Evolutionary conservation across 2,888 invertebrate species (phyloP).

Genomic region (Camponotus fellah): DNA sequence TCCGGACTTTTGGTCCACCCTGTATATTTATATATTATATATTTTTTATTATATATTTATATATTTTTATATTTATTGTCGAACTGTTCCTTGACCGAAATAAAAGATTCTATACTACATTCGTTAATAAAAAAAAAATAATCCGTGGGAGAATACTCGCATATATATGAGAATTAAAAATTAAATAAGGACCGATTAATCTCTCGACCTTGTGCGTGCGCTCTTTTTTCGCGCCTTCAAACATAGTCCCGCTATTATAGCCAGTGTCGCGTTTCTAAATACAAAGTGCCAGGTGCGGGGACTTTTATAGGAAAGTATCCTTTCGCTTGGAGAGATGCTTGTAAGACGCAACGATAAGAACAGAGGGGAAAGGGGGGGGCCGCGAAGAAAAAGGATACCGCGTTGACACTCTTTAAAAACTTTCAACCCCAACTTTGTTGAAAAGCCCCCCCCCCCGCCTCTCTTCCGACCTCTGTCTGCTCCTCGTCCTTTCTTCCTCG

Average conservation of each 20-base stretch:
- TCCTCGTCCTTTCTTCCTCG: conserved; percentile 52
- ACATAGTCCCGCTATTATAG: conserved; percentile 30
- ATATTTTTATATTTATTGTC: neutral
- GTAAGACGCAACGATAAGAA: conserved; percentile 54
- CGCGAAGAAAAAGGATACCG: conserved; percentile 53
- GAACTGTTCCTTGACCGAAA: neutral
- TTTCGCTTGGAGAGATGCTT: conserved; percentile 31
- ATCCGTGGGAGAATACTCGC: neutral
- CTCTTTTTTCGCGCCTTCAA: conserved; percentile 40
- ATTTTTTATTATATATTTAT: no score
- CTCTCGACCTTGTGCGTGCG: conserved; percentile 45
- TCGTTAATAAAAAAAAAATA: neutral
- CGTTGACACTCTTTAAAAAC: conserved; percentile 82
- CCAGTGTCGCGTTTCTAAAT: conserved; percentile 54
- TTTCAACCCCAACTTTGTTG: conserved; percentile 79
- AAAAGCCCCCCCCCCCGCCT: conserved; percentile 74
- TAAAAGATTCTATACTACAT: neutral
- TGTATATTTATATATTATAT: no score
- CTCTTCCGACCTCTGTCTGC: conserved; percentile 54
- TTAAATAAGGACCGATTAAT: neutral
- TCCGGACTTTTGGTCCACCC: no score
- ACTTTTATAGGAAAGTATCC: conserved; percentile 58
- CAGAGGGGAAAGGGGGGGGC: conserved; percentile 14
- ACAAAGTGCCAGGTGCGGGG: conserved; percentile 62
- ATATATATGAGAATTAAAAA: neutral